A percentile compares a stretch with the other conserved stretches of the same genome.
phyloP scores from a whole-genome alignment of 2,888 invertebrate species.

The Spatulosminthurus flaviceps region DNA sequence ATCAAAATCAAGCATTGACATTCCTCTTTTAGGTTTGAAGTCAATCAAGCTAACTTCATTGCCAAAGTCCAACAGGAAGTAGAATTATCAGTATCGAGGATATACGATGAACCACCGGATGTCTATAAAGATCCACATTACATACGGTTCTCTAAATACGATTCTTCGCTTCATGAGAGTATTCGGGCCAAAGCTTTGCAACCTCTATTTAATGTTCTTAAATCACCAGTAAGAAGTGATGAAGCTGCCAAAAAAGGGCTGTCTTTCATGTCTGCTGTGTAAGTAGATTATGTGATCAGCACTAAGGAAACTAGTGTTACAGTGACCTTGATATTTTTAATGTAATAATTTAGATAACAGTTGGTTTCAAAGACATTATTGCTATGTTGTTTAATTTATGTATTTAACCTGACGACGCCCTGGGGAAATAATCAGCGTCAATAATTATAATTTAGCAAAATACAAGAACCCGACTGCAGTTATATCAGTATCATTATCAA shows the following conservation, averaged over 20 bases:
- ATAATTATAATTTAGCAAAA: no score
- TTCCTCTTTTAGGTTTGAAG: conserved; percentile 46
- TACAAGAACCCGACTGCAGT: no score
- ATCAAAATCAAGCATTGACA: no score
- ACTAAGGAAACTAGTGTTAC: neutral
- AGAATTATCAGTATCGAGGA: conserved; percentile 27
- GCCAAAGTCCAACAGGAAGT: conserved; percentile 47
- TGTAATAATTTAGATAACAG: neutral
- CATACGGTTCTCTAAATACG: conserved; percentile 49
- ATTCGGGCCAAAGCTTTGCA: conserved; percentile 50
- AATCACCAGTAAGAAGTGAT: conserved; percentile 15
- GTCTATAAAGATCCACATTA: conserved; percentile 51
- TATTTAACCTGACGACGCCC: no score
- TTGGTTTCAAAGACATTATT: neutral
- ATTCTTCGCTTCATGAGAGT: conserved; percentile 49
- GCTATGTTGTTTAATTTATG: neutral
- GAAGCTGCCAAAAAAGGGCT: conserved; percentile 43
- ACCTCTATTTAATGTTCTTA: conserved; percentile 36
- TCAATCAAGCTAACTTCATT: conserved; percentile 39
- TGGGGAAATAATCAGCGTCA: no score
- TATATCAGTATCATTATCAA: no score
- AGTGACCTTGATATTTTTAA: neutral
- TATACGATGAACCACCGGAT: conserved; percentile 49
- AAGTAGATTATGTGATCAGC: neutral
- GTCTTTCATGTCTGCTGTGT: conserved; percentile 16